A percentile compares a stretch with the other conserved stretches of the same genome.
Conservation (phyloP, 2,797 vertebrate species). For the Enteromius paludinosus region DNA sequence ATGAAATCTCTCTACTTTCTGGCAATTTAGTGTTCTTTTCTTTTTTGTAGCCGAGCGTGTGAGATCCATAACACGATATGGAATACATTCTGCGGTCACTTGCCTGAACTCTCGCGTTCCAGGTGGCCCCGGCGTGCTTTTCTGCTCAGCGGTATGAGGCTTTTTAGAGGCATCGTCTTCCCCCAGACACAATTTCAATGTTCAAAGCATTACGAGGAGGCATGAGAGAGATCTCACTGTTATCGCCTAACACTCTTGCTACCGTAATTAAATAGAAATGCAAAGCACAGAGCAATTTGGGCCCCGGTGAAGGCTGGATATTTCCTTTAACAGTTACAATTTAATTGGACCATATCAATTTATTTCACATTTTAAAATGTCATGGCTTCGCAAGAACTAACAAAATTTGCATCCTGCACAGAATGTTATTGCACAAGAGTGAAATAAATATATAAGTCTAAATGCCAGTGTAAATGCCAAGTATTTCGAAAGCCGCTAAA, state of each 20-base stretch:
- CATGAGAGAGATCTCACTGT: constrained; percentile 69
- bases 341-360: constrained; percentile 73
- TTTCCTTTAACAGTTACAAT: constrained; percentile 66
- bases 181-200: constrained; percentile 65
- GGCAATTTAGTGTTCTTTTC: constrained; percentile 47
- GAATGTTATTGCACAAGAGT: constrained; percentile 67
- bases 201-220: constrained; percentile 62
- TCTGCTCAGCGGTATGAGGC: constrained; percentile 58
- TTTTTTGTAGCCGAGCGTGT: constrained; percentile 43
- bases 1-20: constrained; percentile 52
- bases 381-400: constrained; percentile 70
- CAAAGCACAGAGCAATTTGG: constrained; percentile 71
- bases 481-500: constrained; percentile 66
- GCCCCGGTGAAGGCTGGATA: constrained; percentile 61
- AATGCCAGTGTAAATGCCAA: constrained; percentile 72
- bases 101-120: constrained; percentile 59
- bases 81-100: constrained; percentile 58
- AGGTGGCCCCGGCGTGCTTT: constrained; percentile 63
- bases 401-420: constrained; percentile 69
- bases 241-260: constrained; percentile 69
- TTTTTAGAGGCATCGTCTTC: constrained; percentile 63
- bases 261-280: constrained; percentile 72
- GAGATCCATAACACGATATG: constrained; percentile 61
- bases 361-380: constrained; percentile 73
- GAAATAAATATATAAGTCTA: constrained; percentile 74